Base-by-base conservation (phyloP, 2,888 invertebrate species). In the Tiliacea citrago region DNA sequence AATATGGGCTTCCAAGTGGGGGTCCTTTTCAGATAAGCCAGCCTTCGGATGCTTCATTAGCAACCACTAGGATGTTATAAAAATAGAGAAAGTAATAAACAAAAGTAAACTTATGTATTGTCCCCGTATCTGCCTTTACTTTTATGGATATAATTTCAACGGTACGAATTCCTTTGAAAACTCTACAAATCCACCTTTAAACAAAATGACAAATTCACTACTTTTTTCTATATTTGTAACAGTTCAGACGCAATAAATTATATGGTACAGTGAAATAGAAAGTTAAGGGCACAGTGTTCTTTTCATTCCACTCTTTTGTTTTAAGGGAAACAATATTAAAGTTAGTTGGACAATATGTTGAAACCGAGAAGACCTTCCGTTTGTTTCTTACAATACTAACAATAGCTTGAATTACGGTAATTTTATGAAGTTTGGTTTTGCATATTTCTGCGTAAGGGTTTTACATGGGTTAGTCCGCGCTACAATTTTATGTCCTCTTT, bases 351-450 rank as follows among this genome's bases (percentile, higher is more conserved):
- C 88, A 91, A 90, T 86, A 67, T 75, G 39, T 68, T 49, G 77
- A 89, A 91, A 92, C 87, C 88, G 81, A 89, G 86, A 87, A 61
- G 75, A 80, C 90, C 92, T 92, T 87, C 91, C 61, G 91, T 91
- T 90, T 88, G 77, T 72, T 77, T 65, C 62, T 68, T 42, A 71
- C 57, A 66, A 75, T 49, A 39, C 12, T 29, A 65, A 84, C 72
- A 83, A 81, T 76, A 55, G 35, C 2, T 53, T 29, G n/a, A 63
- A 84, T 70, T 76, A 82, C 67, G 60, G 72, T 76, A 65, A 51
- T 77, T 75, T 72, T 47, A 55, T 39, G 49, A 29, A 58, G 47
- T 60, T 62, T 67, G 13, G 13, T 58, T 67, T 79, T 69, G 81
- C 71, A 57, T 72, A 69, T 65, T 84, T 81, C 77, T 60, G 13